A percentile compares a stretch with the other conserved stretches of the same genome.
phyloP scores from a whole-genome alignment of 2,113 vertebrate genomes.

The Conger conger region DNA sequence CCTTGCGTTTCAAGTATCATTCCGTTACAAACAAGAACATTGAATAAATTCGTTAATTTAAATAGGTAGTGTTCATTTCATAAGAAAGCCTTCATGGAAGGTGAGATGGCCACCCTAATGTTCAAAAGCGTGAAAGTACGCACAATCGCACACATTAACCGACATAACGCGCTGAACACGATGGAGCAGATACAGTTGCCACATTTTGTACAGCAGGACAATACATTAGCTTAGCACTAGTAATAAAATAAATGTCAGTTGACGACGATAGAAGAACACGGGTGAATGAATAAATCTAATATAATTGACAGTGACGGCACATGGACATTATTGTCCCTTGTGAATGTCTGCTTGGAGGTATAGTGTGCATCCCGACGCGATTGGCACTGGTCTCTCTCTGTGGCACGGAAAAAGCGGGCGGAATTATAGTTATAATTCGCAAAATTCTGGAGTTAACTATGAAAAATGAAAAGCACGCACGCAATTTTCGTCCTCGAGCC shows the following conservation, averaged over 20 bases:
- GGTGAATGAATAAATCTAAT: background rate
- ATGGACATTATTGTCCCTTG: background rate
- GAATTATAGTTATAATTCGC: background rate
- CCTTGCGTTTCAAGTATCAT: slow-evolving; percentile 6
- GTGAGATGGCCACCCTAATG: slow-evolving; percentile 46
- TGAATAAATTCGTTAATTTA: slow-evolving; percentile 23
- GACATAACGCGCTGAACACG: background rate
- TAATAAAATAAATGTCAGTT: background rate
- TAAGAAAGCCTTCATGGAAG: slow-evolving; percentile 66
- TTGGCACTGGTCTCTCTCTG: background rate
- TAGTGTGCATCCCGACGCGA: background rate
- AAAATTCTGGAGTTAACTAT: background rate
- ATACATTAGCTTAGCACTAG: background rate
- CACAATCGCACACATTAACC: background rate
- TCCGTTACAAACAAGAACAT: slow-evolving; percentile 2
- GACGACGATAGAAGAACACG: background rate
- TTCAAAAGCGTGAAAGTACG: slow-evolving; percentile 10
- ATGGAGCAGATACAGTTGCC: background rate
- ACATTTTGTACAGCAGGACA: background rate
- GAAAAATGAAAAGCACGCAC: background rate
- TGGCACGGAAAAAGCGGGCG: background rate
- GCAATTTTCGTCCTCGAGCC: background rate
- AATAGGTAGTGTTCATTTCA: slow-evolving; percentile 40
- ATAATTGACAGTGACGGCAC: background rate
- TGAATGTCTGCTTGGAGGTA: background rate